Evolutionary conservation across 2,797 vertebrate species (phyloP), one percentile per base, ranked within the genome.

Genomic region (Falco columbarius): DNA sequence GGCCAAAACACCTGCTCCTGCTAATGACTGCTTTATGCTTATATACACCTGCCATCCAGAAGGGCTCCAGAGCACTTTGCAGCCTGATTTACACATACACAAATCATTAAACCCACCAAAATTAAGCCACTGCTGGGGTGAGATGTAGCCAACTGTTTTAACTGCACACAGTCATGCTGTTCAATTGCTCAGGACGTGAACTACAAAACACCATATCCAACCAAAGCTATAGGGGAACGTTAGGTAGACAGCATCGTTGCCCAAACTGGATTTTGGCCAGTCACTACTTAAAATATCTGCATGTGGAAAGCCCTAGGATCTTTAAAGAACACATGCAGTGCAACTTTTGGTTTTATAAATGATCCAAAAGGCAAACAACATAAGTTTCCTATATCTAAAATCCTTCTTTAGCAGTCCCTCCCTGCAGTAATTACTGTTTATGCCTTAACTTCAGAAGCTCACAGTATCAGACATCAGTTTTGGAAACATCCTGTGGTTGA

Each of bases 341-440:
- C 75, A 75, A 73, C 20, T 22, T 86, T 68, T 4, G 1, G 44
- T 67, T 91, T 96, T 79, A 67, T 26, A 92, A 89, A 82, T 84
- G 4, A 89, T 58, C 58, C 63, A 70, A 75, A 86, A 90, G 73
- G 55, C 70, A 94, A 87, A 59, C 42, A 61, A 65, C 29, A 74
- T 3, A 40, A 16, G 26, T 81, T 96, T 93, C 84, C 91, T 88
- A 3, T 44, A 81, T 83, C 86, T 86, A 65, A 93, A 93, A 92
- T 71, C 72, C 93, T 93, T 72, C 73, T 74, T 90, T 63, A 89
- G 81, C 62, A 91, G 93, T 84, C 80, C 86, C 93, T 95, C 93
- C 92, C 92, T 90, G 72, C 59, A 94, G 66, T 96, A 97, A 97
- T 97, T 97, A 96, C 67, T 97, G 91, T 93, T 96, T 97, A 96